phyloP scores from a whole-genome alignment of 1,140 invertebrate genomes.

The Vollenhovia emeryi region DNA sequence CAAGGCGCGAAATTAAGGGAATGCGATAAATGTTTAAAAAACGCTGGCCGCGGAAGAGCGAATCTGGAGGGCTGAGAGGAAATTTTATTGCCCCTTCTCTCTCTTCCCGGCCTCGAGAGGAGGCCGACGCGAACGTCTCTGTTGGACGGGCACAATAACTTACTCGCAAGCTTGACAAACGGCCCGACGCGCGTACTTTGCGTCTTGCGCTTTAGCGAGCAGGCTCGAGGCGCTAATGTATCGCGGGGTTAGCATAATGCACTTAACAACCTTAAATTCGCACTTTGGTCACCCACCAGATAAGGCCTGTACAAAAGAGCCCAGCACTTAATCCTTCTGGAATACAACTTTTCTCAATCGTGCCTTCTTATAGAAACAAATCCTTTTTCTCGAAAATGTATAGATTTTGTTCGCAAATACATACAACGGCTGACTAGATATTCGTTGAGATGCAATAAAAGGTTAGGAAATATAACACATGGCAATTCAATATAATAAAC shows the following conservation, averaged over 20 bases:
- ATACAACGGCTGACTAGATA: not conserved
- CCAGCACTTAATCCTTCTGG: slow-evolving; percentile 51
- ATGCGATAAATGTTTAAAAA: slow-evolving; percentile 18
- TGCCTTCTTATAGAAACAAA: not conserved
- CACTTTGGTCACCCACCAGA: slow-evolving; percentile 40
- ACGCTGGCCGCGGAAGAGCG: not conserved
- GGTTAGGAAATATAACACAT: not conserved
- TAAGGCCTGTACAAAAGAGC: slow-evolving; percentile 42
- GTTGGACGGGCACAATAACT: slow-evolving; percentile 68
- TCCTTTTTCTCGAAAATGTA: not conserved
- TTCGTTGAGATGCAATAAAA: not conserved
- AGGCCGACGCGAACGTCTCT: slow-evolving; percentile 6
- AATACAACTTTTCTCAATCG: not conserved
- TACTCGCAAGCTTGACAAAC: slow-evolving; percentile 72
- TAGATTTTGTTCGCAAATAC: not conserved
- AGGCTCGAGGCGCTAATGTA: slow-evolving; percentile 67
- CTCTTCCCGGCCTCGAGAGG: not conserved
- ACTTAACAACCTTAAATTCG: slow-evolving; percentile 50
- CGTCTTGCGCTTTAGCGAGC: slow-evolving; percentile 62
- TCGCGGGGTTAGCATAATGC: slow-evolving; percentile 71
- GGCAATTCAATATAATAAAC: not conserved
- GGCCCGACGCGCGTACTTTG: slow-evolving; percentile 59
- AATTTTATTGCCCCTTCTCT: not conserved
- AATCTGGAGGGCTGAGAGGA: not conserved
- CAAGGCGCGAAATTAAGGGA: not conserved